These are phyloP conservation scores for Monopterus albus DNA, from an alignment of 2,113 vertebrate genomes.

Conservation along the genomic window DNA sequence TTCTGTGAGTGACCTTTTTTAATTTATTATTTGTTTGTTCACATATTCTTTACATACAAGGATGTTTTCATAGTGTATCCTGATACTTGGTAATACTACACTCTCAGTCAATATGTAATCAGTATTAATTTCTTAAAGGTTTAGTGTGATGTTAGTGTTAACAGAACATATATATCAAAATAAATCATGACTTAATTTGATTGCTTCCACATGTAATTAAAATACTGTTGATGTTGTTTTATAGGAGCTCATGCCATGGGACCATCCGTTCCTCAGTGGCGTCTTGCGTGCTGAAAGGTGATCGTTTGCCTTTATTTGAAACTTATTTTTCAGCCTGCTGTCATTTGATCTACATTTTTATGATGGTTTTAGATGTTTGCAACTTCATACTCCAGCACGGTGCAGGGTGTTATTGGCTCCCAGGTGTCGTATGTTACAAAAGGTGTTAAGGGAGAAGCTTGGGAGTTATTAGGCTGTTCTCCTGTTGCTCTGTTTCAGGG, in stretches of 20 bases:
- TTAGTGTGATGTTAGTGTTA: neutral
- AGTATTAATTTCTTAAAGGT: neutral
- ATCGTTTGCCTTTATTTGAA: constrained; percentile 45
- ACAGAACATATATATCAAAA: no score
- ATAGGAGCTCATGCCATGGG: constrained; percentile 97
- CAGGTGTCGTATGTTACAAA: constrained; percentile 46
- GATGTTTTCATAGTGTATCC: neutral
- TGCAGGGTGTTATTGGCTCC: constrained; percentile 19
- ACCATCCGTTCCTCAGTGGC: constrained; percentile 94
- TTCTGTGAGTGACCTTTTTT: constrained; percentile 91
- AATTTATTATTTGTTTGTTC: neutral
- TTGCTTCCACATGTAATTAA: neutral
- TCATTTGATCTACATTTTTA: constrained; percentile 30
- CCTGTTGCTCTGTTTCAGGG: constrained; percentile 15
- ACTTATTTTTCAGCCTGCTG: constrained; percentile 7
- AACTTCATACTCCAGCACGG: constrained; percentile 30
- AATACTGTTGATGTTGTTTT: neutral
- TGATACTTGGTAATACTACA: neutral
- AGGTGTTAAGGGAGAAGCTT: constrained; percentile 55
- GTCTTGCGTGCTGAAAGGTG: constrained; percentile 94
- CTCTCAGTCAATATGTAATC: neutral
- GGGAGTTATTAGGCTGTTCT: constrained; percentile 31
- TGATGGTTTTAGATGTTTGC: constrained; percentile 6
- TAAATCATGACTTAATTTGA: no score
- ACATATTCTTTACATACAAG: neutral